Base-by-base conservation (phyloP, 2,113 vertebrate genomes). In the Galbula dea region DNA sequence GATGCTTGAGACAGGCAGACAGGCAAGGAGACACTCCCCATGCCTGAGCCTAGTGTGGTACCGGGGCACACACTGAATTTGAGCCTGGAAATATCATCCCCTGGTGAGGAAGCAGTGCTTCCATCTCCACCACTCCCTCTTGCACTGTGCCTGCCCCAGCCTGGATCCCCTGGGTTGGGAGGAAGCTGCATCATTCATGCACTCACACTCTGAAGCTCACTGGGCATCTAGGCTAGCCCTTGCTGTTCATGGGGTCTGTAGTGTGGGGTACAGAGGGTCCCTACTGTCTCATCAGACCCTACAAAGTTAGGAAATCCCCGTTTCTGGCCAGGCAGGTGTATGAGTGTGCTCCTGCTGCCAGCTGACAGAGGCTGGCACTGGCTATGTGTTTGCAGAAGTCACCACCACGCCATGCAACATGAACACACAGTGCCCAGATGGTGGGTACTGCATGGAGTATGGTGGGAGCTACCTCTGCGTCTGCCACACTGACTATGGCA, bases 371-470 rank as follows among this genome's bases (percentile, higher is more conserved):
- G 51, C 37, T 1, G 9, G 26, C 2, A 5, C 65, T 87, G 78
- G 37, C 68, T 9, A 0, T 84, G 62, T 86, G 49, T 78, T 95
- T 67, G 62, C 96, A 99, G 99, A 99, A 95, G 98, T 99, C 92
- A 99, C 99, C 29, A 98, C 99, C 86, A 99, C 98, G 0, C 99
- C 99, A 1, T 99, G 99, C 98, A 99, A 98, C 73, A 81, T 98
- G 98, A 99, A 98, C 97, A 98, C 98, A 1, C 98, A 98, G 54
- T 99, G 99, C 90, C 99, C 99, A 0, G 98, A 99, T 0, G 99
- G 99, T 0, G 98, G 98, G 24, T 98, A 99, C 13, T 99, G 99
- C 96, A 97, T 99, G 98, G 99, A 99, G 91, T 99, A 99, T 0
- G 98, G 98, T 0, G 99, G 99, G 43, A 98, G 98, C 66, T 99